Evolutionary conservation across 2,888 invertebrate genomes (phyloP), one percentile per base, ranked within the genome.

Genomic region (Ametastegia equiseti): DNA sequence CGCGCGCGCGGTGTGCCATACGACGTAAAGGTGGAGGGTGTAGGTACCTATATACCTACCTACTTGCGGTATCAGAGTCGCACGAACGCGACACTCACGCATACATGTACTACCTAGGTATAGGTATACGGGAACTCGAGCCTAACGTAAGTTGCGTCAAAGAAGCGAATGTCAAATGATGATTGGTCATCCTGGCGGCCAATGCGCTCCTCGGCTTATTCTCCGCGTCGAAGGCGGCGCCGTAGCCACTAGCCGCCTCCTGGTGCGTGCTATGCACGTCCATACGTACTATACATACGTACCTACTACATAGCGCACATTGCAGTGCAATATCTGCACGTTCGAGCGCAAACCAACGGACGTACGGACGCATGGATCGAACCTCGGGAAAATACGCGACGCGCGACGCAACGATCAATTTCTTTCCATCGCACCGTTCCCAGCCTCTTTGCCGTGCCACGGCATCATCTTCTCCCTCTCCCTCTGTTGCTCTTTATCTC

Each of bases 101-200:
- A 67, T 36, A 19, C n/a, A 36, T 67, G 54, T 19, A 50, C 54
- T n/a, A 6, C 36, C 23, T 60, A 86, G 86, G 88, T 87, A n/a
- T n/a, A n/a, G n/a, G n/a, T n/a, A n/a, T n/a, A n/a, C n/a, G n/a
- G n/a, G n/a, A n/a, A n/a, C n/a, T n/a, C n/a, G n/a, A n/a, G n/a
- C n/a, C n/a, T n/a, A n/a, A n/a, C n/a, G n/a, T n/a, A n/a, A n/a
- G n/a, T n/a, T n/a, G n/a, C n/a, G n/a, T n/a, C 87, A 89, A 90
- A 90, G 90, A 90, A 75, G 50, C 65, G 67, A 75, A 89, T 90
- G 89, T 90, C 89, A 90, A 90, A 90, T 90, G 90, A 91, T 89
- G 91, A 91, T 91, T 91, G 90, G 90, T 89, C 90, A 90, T 90
- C 88, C 89, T 88, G 85, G 86, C 87, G 90, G 89, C 90, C 90